Evolutionary conservation across 35 echinoderm and acorn worm genomes (phyloP), one percentile per base, ranked within the genome.

Genomic region (Acanthaster planci): DNA sequence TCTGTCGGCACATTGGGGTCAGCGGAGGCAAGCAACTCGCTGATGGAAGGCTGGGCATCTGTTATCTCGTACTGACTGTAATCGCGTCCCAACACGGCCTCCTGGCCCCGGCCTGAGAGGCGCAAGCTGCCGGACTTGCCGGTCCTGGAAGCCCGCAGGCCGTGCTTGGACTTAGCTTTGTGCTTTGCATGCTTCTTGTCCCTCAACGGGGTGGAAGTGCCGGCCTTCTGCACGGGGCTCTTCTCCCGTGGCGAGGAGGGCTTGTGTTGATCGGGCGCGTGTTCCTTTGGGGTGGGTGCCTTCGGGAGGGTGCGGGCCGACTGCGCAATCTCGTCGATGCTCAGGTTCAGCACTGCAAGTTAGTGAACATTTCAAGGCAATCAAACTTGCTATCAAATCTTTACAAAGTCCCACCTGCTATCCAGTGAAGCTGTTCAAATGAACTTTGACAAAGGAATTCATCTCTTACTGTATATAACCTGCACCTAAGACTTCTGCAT

Each of bases 251-350:
- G 64, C 2, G 64, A 72, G 14, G 64, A 72, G 30, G 64, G 64
- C 30, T 72, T 34, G 23, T 31, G 0, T 26, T 72, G 64, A 21
- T 26, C 26, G 4, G 42, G 12, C 4, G 42, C 4, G 12, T 47
- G 42, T 14, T 72, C 64, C 23, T 26, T 72, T 14, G 64, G 64
- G 8, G 64, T 31, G 23, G 64, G 64, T 3, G 64, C 64, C 30
- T 34, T 72, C 14, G 64, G 34, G 10, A 72, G 64, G 64, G 64
- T 72, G 23, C 64, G 64, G 34, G 59, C 59, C 8, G 81, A 83
- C 34, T 58, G 27, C 2, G 81, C 54, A 38, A 83, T 60, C 56
- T 83, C 81, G 59, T 83, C 81, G 30, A 83, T 83, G 60, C 83
- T 77, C 67, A 85, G 59, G 3, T 72, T 85, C 37, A 23, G 60